Conservation (phyloP, 1,140 invertebrate species). For the Rhopalosiphum padi region DNA sequence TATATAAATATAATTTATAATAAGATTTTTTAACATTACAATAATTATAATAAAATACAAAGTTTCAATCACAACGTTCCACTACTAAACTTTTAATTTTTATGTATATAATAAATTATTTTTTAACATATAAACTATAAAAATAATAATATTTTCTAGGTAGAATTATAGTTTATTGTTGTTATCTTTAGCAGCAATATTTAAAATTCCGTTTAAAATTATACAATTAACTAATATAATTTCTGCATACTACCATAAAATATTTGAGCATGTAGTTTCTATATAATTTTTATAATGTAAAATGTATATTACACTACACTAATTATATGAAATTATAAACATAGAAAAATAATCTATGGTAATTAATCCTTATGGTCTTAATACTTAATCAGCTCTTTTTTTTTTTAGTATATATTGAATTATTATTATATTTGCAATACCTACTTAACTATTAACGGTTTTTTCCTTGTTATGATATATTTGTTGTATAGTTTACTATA, state of each 20-base stretch:
- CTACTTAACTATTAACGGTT: not conserved
- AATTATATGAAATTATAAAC: not conserved
- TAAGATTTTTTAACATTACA: not conserved
- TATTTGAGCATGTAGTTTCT: not conserved
- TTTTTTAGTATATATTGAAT: too few species aligned
- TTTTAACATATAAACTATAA: not conserved
- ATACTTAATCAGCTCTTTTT: not conserved
- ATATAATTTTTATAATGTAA: not conserved
- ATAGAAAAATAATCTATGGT: not conserved
- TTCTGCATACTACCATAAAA: too few species aligned
- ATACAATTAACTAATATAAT: not conserved
- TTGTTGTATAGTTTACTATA: not conserved
- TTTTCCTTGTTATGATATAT: not conserved
- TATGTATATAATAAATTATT: not conserved
- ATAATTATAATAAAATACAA: not conserved
- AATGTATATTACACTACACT: not conserved
- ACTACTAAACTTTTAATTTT: not conserved
- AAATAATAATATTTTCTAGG: not conserved
- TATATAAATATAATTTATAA: not conserved
- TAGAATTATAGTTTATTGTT: not conserved
- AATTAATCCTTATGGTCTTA: not conserved
- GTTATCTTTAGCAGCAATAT: not conserved
- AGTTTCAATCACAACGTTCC: not conserved
- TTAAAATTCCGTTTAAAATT: not conserved
- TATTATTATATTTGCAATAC: not conserved